phyloP scores from a whole-genome alignment of 2,888 invertebrate species.

The Pelosia muscerda region DNA sequence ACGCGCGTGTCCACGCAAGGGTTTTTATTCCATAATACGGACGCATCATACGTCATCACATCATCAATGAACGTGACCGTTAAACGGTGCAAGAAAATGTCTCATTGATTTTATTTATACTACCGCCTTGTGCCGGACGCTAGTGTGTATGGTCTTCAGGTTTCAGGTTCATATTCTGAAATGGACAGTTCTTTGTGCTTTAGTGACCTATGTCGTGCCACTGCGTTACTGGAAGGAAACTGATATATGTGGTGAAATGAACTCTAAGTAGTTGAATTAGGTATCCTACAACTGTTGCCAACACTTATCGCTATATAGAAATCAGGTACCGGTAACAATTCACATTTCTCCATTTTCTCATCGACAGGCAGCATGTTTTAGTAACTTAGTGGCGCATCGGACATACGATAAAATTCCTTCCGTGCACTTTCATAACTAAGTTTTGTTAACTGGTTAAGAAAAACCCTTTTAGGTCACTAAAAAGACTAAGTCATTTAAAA shows the following conservation, averaged over 20 bases:
- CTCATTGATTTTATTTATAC: conserved; percentile 17
- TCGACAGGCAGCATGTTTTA: too few species aligned
- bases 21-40: conserved; percentile 47
- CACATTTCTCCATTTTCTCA: too few species aligned
- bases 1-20: conserved; percentile 38
- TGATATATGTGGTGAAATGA: background rate
- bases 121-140: background rate
- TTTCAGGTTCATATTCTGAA: background rate
- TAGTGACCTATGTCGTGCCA: background rate
- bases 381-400: too few species aligned
- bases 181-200: background rate
- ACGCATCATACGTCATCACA: conserved; percentile 45
- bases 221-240: background rate
- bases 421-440: too few species aligned
- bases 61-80: conserved; percentile 19
- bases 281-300: too few species aligned
- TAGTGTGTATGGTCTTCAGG: background rate
- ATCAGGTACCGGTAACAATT: too few species aligned
- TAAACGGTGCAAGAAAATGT: conserved; percentile 11
- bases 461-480: too few species aligned
- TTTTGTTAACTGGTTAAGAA: too few species aligned
- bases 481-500: too few species aligned
- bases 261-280: background rate
- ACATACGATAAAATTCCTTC: too few species aligned
- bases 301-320: too few species aligned